phyloP scores from a whole-genome alignment of 2,888 invertebrate species.

The Petrophora chlorosata region DNA sequence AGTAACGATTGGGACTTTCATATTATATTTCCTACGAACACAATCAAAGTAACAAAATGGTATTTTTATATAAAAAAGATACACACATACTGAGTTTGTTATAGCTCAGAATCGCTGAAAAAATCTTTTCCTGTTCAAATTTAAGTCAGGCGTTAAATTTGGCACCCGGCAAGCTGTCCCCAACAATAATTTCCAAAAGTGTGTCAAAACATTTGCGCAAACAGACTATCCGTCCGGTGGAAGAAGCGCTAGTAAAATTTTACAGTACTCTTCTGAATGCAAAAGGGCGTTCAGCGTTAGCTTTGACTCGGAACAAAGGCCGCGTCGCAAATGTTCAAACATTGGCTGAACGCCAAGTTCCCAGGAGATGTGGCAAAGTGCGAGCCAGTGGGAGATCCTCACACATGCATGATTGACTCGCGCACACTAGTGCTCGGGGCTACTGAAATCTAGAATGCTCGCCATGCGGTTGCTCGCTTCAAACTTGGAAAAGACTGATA shows the following conservation, averaged over 20 bases:
- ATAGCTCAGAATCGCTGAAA: too few species aligned
- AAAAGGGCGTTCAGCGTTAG: slow-evolving; percentile 62
- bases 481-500: too few species aligned
- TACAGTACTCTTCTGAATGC: slow-evolving; percentile 51
- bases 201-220: slow-evolving; percentile 39
- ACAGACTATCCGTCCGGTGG: slow-evolving; percentile 43
- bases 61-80: background rate
- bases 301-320: slow-evolving; percentile 55
- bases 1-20: slow-evolving; percentile 8
- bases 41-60: too few species aligned
- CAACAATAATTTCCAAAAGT: slow-evolving; percentile 27
- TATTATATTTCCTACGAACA: background rate
- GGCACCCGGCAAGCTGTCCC: slow-evolving; percentile 6
- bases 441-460: background rate
- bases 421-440: background rate
- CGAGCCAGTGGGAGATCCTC: slow-evolving; percentile 11
- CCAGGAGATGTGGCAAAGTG: slow-evolving; percentile 40
- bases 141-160: slow-evolving; percentile 8
- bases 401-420: slow-evolving; percentile 5
- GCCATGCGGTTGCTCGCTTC: background rate
- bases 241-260: slow-evolving; percentile 53
- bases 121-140: background rate
- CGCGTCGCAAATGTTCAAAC: slow-evolving; percentile 57
- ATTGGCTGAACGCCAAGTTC: slow-evolving; percentile 60
- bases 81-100: too few species aligned